phyloP scores from a whole-genome alignment of 2,888 invertebrate species.

The Platynereis dumerilii region DNA sequence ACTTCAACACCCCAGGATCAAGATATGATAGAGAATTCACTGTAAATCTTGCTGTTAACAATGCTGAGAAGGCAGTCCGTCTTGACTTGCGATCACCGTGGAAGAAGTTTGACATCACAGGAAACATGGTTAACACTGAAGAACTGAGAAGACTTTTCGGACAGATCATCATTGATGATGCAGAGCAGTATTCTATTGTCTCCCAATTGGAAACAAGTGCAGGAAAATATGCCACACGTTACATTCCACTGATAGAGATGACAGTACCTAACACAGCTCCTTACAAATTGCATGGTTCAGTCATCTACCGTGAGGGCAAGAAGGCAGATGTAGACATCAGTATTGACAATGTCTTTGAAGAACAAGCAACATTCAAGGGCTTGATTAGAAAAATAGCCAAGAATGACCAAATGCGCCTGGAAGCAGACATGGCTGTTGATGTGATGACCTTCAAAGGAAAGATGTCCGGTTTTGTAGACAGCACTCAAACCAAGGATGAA shows the following conservation, averaged over 20 bases:
- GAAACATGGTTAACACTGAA: conserved; percentile 28
- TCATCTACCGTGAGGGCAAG: conserved; percentile 21
- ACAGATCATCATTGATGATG: conserved; percentile 4
- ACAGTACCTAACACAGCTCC: conserved; percentile 9
- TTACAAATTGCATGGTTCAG: conserved; percentile 17
- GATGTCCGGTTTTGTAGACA: background rate
- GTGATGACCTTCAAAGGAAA: background rate
- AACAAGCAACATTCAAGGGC: conserved; percentile 12
- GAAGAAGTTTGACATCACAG: conserved; percentile 37
- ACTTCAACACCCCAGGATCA: conserved; percentile 76
- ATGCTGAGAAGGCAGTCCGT: conserved; percentile 17
- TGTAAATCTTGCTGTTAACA: conserved; percentile 47
- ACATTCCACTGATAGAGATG: conserved; percentile 12
- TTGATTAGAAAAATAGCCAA: background rate
- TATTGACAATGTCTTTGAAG: conserved; percentile 11
- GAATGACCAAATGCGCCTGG: background rate
- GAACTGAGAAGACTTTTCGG: background rate
- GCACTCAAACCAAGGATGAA: background rate
- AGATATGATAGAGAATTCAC: conserved; percentile 71
- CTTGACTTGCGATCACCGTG: conserved; percentile 36
- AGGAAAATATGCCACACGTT: conserved; percentile 2
- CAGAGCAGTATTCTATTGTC: background rate
- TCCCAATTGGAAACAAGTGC: background rate
- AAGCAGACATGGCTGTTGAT: conserved; percentile 1
- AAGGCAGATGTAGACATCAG: conserved; percentile 20